Evolutionary conservation across 2,888 invertebrate genomes (phyloP).

Genomic region (Bedellia somnulentella): DNA sequence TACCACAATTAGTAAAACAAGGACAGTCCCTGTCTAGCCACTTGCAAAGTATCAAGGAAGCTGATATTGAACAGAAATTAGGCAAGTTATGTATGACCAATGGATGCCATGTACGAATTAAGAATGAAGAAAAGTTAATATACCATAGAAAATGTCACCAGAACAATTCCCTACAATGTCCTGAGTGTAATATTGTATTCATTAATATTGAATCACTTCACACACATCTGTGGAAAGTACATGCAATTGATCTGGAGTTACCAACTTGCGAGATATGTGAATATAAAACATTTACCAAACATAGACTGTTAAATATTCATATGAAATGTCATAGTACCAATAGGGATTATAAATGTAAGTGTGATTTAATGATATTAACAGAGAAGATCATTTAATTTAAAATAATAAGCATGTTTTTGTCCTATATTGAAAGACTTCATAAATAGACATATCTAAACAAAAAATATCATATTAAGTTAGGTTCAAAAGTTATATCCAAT

Average conservation of each 20-base stretch:
- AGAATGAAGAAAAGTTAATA: constrained; percentile 58
- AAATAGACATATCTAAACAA: too few species aligned
- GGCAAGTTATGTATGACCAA: constrained; percentile 51
- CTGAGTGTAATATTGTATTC: constrained; percentile 64
- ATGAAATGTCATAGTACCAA: constrained; percentile 72
- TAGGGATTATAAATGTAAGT: constrained; percentile 26
- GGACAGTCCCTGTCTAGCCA: too few species aligned
- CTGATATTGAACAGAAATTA: constrained; percentile 1
- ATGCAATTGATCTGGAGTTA: constrained; percentile 78
- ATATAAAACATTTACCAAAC: constrained; percentile 71
- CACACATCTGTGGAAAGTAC: constrained; percentile 77
- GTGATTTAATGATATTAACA: too few species aligned
- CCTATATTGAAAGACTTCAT: too few species aligned
- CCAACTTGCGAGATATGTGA: constrained; percentile 75
- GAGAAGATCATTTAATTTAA: too few species aligned
- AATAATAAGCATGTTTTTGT: too few species aligned
- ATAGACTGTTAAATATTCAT: constrained; percentile 72
- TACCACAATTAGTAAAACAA: too few species aligned
- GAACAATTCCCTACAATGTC: constrained; percentile 56
- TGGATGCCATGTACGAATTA: constrained; percentile 59
- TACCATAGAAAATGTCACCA: constrained; percentile 69
- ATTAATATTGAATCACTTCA: constrained; percentile 69
- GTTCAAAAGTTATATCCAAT: too few species aligned
- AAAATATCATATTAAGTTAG: too few species aligned
- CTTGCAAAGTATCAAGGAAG: constrained; percentile 16